These are phyloP conservation scores for Drosophila equinoxialis DNA, from an alignment of 1,140 invertebrate species.

Conservation along the genomic window DNA sequence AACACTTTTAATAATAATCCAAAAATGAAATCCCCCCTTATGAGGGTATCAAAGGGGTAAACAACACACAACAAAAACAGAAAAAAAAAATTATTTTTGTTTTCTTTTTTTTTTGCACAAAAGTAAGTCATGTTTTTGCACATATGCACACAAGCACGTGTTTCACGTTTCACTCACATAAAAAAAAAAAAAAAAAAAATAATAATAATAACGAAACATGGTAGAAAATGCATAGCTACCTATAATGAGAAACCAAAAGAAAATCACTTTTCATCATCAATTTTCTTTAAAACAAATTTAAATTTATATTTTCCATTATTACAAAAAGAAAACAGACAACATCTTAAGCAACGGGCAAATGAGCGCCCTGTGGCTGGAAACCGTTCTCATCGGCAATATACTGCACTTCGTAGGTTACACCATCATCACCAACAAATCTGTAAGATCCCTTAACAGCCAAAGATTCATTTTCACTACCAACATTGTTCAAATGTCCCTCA, in stretches of 20 bases:
- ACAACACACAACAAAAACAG: background rate
- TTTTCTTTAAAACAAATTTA: slow-evolving; percentile 19
- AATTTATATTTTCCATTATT: slow-evolving; percentile 14
- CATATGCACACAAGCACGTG: too few species aligned
- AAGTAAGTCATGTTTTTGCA: too few species aligned
- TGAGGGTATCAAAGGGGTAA: too few species aligned
- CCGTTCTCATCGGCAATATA: slow-evolving; percentile 91
- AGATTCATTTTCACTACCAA: slow-evolving; percentile 62
- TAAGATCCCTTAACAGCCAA: slow-evolving; percentile 85
- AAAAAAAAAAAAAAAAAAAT: background rate
- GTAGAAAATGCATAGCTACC: background rate
- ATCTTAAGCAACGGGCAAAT: slow-evolving; percentile 84
- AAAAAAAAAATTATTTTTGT: too few species aligned
- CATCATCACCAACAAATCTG: slow-evolving; percentile 85
- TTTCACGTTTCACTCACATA: background rate
- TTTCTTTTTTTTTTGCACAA: too few species aligned
- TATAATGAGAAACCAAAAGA: background rate
- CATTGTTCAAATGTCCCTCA: slow-evolving; percentile 34
- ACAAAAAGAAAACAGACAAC: slow-evolving; percentile 26
- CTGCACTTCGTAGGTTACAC: slow-evolving; percentile 86
- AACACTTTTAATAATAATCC: too few species aligned
- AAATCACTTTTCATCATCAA: background rate
- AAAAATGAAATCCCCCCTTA: too few species aligned
- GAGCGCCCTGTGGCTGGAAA: slow-evolving; percentile 87
- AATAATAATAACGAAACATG: background rate